Conservation (phyloP, 2,888 invertebrate genomes). For the Calameuta filiformis region DNA sequence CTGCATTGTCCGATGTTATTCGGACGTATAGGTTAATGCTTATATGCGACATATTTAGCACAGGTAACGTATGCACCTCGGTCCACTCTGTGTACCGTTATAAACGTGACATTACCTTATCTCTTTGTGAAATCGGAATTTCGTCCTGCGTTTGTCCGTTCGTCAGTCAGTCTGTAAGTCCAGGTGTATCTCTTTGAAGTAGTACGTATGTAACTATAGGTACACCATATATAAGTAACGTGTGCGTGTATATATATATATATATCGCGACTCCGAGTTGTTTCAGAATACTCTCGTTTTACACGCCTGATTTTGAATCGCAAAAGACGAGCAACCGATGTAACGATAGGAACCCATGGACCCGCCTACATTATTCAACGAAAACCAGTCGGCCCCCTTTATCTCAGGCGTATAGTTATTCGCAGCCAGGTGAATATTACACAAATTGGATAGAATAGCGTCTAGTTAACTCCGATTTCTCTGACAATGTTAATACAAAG, state of each 20-base stretch:
- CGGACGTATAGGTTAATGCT: not conserved
- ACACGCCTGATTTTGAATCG: conserved; percentile 36
- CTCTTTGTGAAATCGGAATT: conserved; percentile 41
- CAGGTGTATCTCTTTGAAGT: conserved; percentile 23
- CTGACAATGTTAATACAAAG: not conserved
- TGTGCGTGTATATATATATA: too few species aligned
- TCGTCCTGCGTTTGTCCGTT: conserved; percentile 40
- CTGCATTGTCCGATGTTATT: too few species aligned
- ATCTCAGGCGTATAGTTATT: not conserved
- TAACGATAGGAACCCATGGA: conserved; percentile 33
- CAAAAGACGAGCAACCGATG: conserved; percentile 30
- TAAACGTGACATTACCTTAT: conserved; percentile 52
- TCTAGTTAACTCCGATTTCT: not conserved
- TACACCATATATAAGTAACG: not conserved
- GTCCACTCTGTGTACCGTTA: conserved; percentile 39
- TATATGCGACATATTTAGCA: not conserved
- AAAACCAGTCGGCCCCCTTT: not conserved
- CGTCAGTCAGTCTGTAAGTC: conserved; percentile 39
- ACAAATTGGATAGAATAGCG: not conserved
- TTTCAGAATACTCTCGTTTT: not conserved
- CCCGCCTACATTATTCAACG: conserved; percentile 40
- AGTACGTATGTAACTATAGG: not conserved
- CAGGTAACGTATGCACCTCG: not conserved
- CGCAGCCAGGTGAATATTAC: not conserved
- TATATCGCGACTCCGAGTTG: not conserved